These are phyloP conservation scores for Uloborus diversus DNA, from an alignment of 1,140 invertebrate species.

Conservation along the genomic window DNA sequence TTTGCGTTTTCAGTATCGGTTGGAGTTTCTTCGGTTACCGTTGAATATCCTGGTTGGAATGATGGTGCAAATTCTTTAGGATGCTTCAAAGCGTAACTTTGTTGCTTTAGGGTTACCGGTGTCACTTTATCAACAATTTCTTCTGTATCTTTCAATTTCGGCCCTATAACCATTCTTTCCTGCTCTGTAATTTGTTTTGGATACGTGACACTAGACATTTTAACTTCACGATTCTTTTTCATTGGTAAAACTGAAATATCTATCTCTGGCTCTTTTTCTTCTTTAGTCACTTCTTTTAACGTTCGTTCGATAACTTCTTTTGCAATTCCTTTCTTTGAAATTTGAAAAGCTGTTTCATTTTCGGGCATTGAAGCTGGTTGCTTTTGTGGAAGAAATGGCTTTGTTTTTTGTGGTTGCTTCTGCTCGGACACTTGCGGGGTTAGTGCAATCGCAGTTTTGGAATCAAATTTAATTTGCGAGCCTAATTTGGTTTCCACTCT, in stretches of 20 bases:
- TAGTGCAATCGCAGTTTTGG: neutral
- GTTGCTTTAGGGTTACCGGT: neutral
- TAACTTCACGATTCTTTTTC: neutral
- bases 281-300: neutral
- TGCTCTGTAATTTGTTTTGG: neutral
- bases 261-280: slow-evolving; percentile 34
- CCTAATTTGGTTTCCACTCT: neutral
- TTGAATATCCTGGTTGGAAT: too few relatives aligned
- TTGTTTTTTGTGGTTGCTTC: too few relatives aligned
- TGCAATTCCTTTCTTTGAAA: neutral
- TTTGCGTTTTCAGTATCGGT: neutral
- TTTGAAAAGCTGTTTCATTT: neutral
- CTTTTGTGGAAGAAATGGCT: too few relatives aligned
- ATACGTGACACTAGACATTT: neutral
- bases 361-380: slow-evolving; percentile 2
- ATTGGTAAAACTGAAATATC: slow-evolving; percentile 23
- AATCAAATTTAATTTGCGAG: slow-evolving; percentile 1
- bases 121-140: neutral
- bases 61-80: too few relatives aligned
- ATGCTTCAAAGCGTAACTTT: neutral
- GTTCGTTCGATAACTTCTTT: neutral
- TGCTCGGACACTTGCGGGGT: too few relatives aligned
- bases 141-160: neutral
- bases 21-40: neutral
- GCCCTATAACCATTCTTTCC: neutral